These are phyloP conservation scores for Hypolimnas misippus DNA, from an alignment of 2,888 invertebrate species.

Conservation along the genomic window DNA sequence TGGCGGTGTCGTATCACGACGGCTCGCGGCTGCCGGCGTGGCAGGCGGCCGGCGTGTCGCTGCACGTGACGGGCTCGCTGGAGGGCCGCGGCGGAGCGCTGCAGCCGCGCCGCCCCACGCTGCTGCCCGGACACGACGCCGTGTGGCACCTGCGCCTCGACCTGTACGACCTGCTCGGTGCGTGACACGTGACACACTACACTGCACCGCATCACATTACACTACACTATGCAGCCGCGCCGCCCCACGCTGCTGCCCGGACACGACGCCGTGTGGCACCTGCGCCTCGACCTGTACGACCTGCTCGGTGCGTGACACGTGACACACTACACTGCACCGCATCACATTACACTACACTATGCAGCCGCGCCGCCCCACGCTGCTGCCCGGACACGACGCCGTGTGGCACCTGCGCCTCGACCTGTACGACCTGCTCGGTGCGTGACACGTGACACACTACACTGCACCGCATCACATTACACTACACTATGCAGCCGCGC, in stretches of 20 bases:
- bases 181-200: constrained; percentile 45
- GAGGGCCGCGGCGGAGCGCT: constrained; percentile 87
- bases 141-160: constrained; percentile 94
- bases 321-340: not conserved
- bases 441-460: constrained; percentile 45
- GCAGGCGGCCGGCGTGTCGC: constrained; percentile 85
- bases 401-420: constrained; percentile 94
- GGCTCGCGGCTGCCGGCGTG: constrained; percentile 90
- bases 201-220: not conserved
- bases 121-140: constrained; percentile 87
- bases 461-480: not conserved
- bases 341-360: constrained; percentile 52
- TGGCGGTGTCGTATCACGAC: constrained; percentile 96
- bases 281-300: constrained; percentile 89
- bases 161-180: constrained; percentile 84
- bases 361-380: constrained; percentile 83
- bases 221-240: constrained; percentile 74
- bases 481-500: constrained; percentile 74
- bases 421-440: constrained; percentile 84
- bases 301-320: constrained; percentile 75
- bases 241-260: constrained; percentile 86
- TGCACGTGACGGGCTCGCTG: constrained; percentile 86
- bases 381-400: constrained; percentile 87
- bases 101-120: constrained; percentile 83
- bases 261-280: constrained; percentile 91